Evolutionary conservation across 92 coral and sea anemone species (phyloP).

Genomic region (Chrysogorgia sp.): DNA sequence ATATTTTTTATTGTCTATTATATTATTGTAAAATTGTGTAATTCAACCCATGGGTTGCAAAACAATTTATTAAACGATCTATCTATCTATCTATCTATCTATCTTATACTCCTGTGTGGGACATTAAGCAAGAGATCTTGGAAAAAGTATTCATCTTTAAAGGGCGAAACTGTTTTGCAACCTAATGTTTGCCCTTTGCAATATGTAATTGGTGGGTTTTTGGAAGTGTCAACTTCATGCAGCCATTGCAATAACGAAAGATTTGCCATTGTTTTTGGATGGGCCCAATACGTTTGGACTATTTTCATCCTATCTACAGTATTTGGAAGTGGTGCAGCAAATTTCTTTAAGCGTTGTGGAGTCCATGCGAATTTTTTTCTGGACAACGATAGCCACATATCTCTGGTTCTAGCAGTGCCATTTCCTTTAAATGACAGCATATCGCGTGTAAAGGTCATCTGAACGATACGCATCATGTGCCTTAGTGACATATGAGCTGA

Average conservation of each 20-base stretch:
- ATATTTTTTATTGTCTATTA: too few relatives aligned
- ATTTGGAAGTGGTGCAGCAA: background rate
- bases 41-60: too few relatives aligned
- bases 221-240: conserved; percentile 3
- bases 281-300: background rate
- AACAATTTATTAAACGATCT: too few relatives aligned
- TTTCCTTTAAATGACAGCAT: background rate
- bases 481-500: conserved; percentile 11
- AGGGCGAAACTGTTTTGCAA: background rate
- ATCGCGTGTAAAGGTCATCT: background rate
- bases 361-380: background rate
- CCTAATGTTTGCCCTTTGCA: conserved; percentile 28
- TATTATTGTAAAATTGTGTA: too few relatives aligned
- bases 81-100: background rate
- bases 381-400: conserved; percentile 22
- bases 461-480: conserved; percentile 14
- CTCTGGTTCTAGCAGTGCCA: conserved; percentile 1
- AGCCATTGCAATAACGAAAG: conserved; percentile 27
- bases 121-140: conserved; percentile 27
- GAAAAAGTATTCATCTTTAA: conserved; percentile 19
- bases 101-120: background rate
- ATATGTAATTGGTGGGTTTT: background rate
- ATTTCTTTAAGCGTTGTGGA: background rate
- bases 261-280: background rate
- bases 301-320: background rate